Evolutionary conservation across 2,888 invertebrate genomes (phyloP).

Genomic region (Leptopilina drosophilae): DNA sequence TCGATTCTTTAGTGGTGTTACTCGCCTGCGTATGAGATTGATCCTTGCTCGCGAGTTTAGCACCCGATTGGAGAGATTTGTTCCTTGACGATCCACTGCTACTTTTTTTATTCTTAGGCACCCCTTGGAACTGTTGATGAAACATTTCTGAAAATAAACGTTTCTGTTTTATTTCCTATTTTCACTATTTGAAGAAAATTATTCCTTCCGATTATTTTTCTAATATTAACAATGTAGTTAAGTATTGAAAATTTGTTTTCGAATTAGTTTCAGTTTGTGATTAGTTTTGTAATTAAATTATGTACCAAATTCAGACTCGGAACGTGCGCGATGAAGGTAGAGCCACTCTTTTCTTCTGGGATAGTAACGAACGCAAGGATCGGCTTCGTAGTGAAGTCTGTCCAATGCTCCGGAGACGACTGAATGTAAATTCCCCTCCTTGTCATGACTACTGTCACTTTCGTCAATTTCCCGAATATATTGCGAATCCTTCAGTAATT

Average conservation of each 20-base stretch:
- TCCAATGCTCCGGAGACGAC: conserved; percentile 95
- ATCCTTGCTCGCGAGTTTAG: conserved; percentile 75
- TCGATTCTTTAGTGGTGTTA: conserved; percentile 69
- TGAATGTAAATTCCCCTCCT: conserved; percentile 85
- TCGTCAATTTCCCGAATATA: conserved; percentile 79
- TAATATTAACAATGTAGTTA: no score
- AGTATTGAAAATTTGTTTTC: no score
- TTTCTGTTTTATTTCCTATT: not conserved
- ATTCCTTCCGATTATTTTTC: no score
- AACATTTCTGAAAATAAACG: conserved; percentile 79
- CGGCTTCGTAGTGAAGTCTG: conserved; percentile 91
- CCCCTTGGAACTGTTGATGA: conserved; percentile 83
- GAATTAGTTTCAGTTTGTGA: no score
- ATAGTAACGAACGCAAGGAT: conserved; percentile 96
- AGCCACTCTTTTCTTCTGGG: conserved; percentile 95
- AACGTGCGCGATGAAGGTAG: conserved; percentile 89
- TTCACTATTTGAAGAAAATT: no score
- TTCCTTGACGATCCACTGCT: conserved; percentile 70
- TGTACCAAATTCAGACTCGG: conserved; percentile 82
- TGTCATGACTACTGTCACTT: conserved; percentile 69
- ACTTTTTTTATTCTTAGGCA: conserved; percentile 80
- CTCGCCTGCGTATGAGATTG: conserved; percentile 77
- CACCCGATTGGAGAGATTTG: conserved; percentile 66
- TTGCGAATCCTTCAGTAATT: conserved; percentile 88
- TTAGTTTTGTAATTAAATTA: no score